phyloP scores from a whole-genome alignment of 2,888 invertebrate species.

The Apamea sordens region DNA sequence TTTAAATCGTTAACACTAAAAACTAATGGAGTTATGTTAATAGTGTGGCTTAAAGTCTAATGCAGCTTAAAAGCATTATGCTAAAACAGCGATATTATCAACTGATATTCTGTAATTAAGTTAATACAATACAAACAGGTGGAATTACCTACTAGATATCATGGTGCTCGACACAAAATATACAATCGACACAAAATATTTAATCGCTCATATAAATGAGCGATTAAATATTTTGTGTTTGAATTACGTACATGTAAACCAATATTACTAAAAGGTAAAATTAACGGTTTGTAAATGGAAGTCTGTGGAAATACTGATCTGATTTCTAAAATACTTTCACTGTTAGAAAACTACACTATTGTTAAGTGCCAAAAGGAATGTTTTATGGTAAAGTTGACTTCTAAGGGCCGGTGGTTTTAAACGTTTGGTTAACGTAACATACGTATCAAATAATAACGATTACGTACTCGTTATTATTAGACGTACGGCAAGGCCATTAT shows the following conservation, averaged over 20 bases:
- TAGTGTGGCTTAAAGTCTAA: slow-evolving; percentile 36
- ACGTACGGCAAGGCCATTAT: no score
- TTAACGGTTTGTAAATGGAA: neutral
- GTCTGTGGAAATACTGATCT: neutral
- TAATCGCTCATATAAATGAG: no score
- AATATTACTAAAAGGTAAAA: neutral
- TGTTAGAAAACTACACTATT: neutral
- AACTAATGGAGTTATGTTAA: slow-evolving; percentile 41
- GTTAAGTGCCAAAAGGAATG: neutral
- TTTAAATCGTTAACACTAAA: slow-evolving; percentile 43
- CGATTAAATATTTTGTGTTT: neutral
- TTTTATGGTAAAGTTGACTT: neutral
- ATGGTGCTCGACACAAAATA: neutral
- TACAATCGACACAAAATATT: no score
- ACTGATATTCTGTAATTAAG: slow-evolving; percentile 35
- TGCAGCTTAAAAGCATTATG: slow-evolving; percentile 42
- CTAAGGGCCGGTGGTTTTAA: neutral
- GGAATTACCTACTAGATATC: neutral
- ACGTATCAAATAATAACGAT: no score
- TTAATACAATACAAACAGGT: slow-evolving; percentile 40
- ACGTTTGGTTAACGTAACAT: no score
- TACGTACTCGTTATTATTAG: no score
- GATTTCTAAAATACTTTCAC: neutral
- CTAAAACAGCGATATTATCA: slow-evolving; percentile 11
- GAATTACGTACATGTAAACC: neutral